A percentile compares a stretch with the other conserved stretches of the same genome.
Conservation (phyloP, 2,113 vertebrate species). For the Spea multiplicata region DNA sequence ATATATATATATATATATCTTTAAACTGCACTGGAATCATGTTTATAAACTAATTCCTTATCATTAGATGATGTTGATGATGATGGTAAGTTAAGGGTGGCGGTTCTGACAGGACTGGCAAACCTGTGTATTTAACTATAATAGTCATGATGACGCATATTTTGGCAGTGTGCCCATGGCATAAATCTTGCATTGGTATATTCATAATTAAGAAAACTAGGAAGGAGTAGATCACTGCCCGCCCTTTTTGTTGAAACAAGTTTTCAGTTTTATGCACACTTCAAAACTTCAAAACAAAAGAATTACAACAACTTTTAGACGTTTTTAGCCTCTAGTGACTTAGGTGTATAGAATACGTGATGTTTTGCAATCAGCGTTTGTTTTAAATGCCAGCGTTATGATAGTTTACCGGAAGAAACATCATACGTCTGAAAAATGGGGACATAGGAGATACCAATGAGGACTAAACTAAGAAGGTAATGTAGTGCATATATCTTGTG, state of each 20-base stretch:
- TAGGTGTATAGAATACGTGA: too few species aligned
- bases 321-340: too few species aligned
- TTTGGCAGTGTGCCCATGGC: neutral
- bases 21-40: too few species aligned
- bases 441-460: neutral
- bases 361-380: too few species aligned
- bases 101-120: too few species aligned
- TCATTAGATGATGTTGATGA: too few species aligned
- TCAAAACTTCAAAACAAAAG: neutral
- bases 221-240: neutral
- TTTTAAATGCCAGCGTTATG: too few species aligned
- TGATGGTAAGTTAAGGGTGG: too few species aligned
- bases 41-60: too few species aligned
- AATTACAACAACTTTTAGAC: neutral
- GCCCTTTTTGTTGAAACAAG: neutral
- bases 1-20: too few species aligned
- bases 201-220: neutral
- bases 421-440: neutral
- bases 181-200: neutral
- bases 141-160: neutral
- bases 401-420: neutral
- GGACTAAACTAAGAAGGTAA: slow-evolving; percentile 3
- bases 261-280: neutral
- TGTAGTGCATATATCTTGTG: too few species aligned
- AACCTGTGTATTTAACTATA: neutral